These are phyloP conservation scores for Sinocyclocheilus maitianheensis DNA, from an alignment of 2,113 vertebrate species.

Conservation along the genomic window DNA sequence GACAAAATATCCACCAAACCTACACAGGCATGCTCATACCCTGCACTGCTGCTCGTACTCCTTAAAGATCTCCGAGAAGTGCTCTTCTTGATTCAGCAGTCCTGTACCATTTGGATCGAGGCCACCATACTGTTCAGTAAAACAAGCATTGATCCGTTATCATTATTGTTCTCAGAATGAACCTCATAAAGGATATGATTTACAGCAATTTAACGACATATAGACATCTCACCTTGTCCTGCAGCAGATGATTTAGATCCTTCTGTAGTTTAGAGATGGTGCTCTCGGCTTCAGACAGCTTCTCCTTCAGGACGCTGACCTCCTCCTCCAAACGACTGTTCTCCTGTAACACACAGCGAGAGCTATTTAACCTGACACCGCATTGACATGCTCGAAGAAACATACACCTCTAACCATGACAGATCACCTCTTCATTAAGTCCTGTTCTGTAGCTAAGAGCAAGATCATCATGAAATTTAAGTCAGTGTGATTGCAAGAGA, in stretches of 20 bases:
- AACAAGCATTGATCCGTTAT: conserved; percentile 12
- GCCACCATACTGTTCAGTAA: conserved; percentile 69
- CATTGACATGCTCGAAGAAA: conserved; percentile 38
- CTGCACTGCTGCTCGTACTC: conserved; percentile 84
- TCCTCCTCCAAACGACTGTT: conserved; percentile 82
- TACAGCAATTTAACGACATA: background rate
- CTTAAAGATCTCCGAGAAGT: conserved; percentile 75
- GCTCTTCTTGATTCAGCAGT: conserved; percentile 74
- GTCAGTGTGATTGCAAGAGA: background rate
- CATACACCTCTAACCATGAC: conserved; percentile 44
- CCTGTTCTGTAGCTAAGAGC: background rate
- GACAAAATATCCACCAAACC: background rate
- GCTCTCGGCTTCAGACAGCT: conserved; percentile 77
- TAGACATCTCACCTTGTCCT: conserved; percentile 77
- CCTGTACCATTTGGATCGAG: conserved; percentile 69
- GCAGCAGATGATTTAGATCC: conserved; percentile 73
- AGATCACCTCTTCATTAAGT: background rate
- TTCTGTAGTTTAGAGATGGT: conserved; percentile 77
- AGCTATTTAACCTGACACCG: conserved; percentile 51
- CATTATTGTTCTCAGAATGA: background rate
- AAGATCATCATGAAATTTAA: background rate
- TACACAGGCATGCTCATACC: conserved; percentile 66
- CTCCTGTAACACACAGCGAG: conserved; percentile 76
- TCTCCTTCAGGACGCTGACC: conserved; percentile 70
- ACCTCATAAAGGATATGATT: background rate